Evolutionary conservation across 2,888 invertebrate genomes (phyloP).

Genomic region (Hypsopygia costalis): DNA sequence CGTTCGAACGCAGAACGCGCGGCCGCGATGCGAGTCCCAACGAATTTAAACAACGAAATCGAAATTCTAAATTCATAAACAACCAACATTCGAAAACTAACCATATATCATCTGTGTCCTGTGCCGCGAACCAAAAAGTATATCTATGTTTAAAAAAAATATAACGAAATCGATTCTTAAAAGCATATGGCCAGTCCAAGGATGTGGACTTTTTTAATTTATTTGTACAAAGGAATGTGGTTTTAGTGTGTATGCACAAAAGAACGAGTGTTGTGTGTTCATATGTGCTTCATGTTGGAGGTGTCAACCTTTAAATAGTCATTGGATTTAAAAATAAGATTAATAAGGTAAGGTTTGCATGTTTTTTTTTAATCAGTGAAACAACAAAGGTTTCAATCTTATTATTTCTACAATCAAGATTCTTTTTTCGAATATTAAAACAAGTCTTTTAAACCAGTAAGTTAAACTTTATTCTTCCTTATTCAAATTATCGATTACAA

Average conservation of each 20-base stretch:
- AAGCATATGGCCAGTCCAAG: conserved; percentile 48
- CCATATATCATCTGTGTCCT: background rate
- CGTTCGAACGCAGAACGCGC: conserved; percentile 59
- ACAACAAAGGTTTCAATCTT: too few relatives aligned
- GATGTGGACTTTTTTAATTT: conserved; percentile 54
- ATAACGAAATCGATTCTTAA: conserved; percentile 26
- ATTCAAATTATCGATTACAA: too few relatives aligned
- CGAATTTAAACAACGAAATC: conserved; percentile 61
- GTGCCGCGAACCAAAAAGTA: conserved; percentile 8
- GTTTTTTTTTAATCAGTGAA: background rate
- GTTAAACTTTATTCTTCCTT: too few relatives aligned
- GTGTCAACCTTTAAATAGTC: conserved; percentile 37
- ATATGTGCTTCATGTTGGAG: conserved; percentile 46
- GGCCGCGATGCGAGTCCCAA: conserved; percentile 70
- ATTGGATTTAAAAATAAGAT: conserved; percentile 32
- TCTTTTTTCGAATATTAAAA: too few relatives aligned
- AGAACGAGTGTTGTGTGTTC: conserved; percentile 61
- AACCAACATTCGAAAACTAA: conserved; percentile 8
- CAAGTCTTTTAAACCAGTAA: too few relatives aligned
- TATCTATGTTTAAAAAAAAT: conserved; percentile 19
- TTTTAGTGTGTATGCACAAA: conserved; percentile 54
- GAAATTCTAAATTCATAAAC: conserved; percentile 40
- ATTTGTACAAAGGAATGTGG: conserved; percentile 59
- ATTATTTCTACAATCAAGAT: too few relatives aligned
- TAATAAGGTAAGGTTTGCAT: conserved; percentile 17